A percentile compares a stretch with the other conserved stretches of the same genome.
Evolutionary conservation across 2,888 invertebrate species (phyloP).

Genomic region (Brachylomia viminalis): DNA sequence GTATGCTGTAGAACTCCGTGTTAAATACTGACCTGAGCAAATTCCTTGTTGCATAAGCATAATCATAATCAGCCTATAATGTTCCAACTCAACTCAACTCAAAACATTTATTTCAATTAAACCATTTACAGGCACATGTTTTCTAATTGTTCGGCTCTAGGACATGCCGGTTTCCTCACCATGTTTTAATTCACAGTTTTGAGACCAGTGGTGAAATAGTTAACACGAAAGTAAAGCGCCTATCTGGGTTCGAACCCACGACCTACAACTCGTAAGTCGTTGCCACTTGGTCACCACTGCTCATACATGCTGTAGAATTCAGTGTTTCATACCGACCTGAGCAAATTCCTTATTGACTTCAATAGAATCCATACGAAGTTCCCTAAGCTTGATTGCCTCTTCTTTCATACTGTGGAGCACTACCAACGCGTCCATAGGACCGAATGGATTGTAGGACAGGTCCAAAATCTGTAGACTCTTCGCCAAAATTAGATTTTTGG

Average conservation of each 20-base stretch:
- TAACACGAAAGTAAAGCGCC: too few species aligned
- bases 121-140: too few species aligned
- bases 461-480: conserved; percentile 70
- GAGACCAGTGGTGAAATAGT: too few species aligned
- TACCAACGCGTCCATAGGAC: conserved; percentile 69
- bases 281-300: too few species aligned
- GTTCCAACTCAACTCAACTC: too few species aligned
- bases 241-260: too few species aligned
- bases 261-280: too few species aligned
- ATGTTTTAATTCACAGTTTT: too few species aligned
- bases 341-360: conserved; percentile 71
- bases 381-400: conserved; percentile 65
- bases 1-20: neutral
- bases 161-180: too few species aligned
- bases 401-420: conserved; percentile 68
- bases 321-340: conserved; percentile 2
- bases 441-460: conserved; percentile 76
- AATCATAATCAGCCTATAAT: too few species aligned
- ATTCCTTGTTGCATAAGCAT: conserved; percentile 59
- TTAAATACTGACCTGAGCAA: conserved; percentile 48
- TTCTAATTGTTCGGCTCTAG: too few species aligned
- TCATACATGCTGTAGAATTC: neutral
- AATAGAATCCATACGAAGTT: conserved; percentile 73
- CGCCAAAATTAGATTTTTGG: conserved; percentile 33
- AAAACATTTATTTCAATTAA: too few species aligned